A percentile compares a stretch with the other conserved stretches of the same genome.
Conservation (phyloP, 2,888 invertebrate genomes). For the Meteorus colon region DNA sequence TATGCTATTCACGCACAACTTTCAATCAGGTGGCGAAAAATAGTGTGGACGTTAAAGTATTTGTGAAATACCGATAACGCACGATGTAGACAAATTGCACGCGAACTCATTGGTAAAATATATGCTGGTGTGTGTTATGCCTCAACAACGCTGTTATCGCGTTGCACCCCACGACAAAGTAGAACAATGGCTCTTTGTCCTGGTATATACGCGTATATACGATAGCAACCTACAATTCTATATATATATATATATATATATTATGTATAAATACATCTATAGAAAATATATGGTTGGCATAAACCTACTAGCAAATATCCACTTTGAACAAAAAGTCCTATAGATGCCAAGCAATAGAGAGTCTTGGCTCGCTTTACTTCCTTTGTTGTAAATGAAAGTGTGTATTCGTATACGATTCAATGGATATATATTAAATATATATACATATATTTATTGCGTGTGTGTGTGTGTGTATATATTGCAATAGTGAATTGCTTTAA, state of each 20-base stretch:
- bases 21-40: conserved; percentile 37
- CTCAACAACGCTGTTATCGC: conserved; percentile 28
- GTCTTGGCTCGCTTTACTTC: conserved; percentile 6
- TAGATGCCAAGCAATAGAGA: not conserved
- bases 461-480: not conserved
- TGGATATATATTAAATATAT: not conserved
- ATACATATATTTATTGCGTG: not conserved
- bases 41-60: conserved; percentile 15
- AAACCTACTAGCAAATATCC: conserved; percentile 6
- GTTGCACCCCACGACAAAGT: conserved; percentile 38
- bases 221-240: conserved; percentile 31
- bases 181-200: conserved; percentile 41
- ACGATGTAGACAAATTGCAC: conserved; percentile 30
- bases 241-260: conserved; percentile 6
- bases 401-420: not conserved
- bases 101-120: conserved; percentile 31
- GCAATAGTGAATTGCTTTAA: conserved; percentile 11
- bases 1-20: not conserved
- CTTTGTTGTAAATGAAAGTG: conserved; percentile 7
- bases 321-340: conserved; percentile 16
- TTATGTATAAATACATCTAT: conserved; percentile 9
- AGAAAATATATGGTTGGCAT: conserved; percentile 2
- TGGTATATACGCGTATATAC: conserved; percentile 27
- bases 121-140: not conserved
- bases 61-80: conserved; percentile 30